Evolutionary conservation across 1,140 invertebrate genomes (phyloP).

Genomic region (Reticulitermes speratus): DNA sequence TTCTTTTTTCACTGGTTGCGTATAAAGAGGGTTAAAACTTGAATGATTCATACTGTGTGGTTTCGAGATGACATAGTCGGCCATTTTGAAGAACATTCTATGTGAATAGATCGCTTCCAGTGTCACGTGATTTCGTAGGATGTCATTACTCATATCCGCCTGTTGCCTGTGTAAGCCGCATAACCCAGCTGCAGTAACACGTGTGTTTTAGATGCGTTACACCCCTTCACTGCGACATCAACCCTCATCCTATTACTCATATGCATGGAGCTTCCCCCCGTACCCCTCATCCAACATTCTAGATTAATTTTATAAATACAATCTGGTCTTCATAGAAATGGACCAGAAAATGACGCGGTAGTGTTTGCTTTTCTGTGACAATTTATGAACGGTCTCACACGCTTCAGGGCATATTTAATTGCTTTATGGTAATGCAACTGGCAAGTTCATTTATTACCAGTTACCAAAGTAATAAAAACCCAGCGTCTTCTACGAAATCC

Average conservation of each 20-base stretch:
- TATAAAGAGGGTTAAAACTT: neutral
- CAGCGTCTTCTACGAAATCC: too few relatives aligned
- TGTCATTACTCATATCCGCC: neutral
- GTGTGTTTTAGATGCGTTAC: slow-evolving; percentile 1
- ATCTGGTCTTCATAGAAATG: neutral
- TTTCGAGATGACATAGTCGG: neutral
- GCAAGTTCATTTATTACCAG: too few relatives aligned
- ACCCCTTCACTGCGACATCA: neutral
- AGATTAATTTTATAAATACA: slow-evolving; percentile 8
- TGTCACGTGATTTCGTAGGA: slow-evolving; percentile 17
- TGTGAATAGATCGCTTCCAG: neutral
- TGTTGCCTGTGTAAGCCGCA: neutral
- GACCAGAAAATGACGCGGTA: neutral
- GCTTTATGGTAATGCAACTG: too few relatives aligned
- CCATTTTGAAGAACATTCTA: neutral
- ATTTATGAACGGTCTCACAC: too few relatives aligned
- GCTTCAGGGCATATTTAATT: too few relatives aligned
- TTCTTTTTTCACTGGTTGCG: neutral
- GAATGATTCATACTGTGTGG: neutral
- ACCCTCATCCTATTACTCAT: neutral
- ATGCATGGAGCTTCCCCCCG: neutral
- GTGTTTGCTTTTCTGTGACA: too few relatives aligned
- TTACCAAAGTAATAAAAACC: too few relatives aligned
- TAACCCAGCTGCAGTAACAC: neutral
- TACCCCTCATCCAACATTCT: too few relatives aligned